A percentile compares a stretch with the other conserved stretches of the same genome.
Conservation (phyloP, 2,113 vertebrate species). For the Megaleporinus macrocephalus region DNA sequence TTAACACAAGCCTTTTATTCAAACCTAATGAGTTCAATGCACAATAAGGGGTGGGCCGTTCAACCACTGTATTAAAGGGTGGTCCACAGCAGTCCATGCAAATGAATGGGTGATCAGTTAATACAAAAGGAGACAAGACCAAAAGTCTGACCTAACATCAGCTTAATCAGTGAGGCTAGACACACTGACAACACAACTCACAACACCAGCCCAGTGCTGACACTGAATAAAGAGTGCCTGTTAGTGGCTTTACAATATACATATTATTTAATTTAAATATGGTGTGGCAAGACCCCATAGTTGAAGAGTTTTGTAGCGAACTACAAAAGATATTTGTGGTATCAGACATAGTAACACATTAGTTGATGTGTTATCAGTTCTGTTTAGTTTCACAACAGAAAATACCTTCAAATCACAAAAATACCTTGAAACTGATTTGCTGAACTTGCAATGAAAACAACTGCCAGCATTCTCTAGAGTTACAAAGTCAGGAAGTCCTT, state of each 20-base stretch:
- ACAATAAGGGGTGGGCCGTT: constrained; percentile 24
- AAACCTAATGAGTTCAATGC: constrained; percentile 24
- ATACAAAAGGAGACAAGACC: constrained; percentile 40
- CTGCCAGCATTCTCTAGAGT: not conserved
- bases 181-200: constrained; percentile 21
- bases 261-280: not conserved
- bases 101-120: constrained; percentile 50
- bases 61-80: constrained; percentile 5
- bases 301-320: too few relatives aligned
- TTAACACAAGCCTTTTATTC: constrained; percentile 18
- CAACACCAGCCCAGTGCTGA: not conserved
- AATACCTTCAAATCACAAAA: not conserved
- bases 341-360: not conserved
- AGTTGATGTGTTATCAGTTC: too few relatives aligned
- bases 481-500: not conserved
- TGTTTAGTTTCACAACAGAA: not conserved
- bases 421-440: not conserved
- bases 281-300: not conserved
- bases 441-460: not conserved
- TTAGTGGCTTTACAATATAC: not conserved
- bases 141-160: constrained; percentile 17
- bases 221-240: not conserved
- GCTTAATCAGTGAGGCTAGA: constrained; percentile 19
- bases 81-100: constrained; percentile 3
- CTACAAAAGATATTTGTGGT: too few relatives aligned